phyloP scores from a whole-genome alignment of 2,888 invertebrate genomes.

The Synergus umbraculus region DNA sequence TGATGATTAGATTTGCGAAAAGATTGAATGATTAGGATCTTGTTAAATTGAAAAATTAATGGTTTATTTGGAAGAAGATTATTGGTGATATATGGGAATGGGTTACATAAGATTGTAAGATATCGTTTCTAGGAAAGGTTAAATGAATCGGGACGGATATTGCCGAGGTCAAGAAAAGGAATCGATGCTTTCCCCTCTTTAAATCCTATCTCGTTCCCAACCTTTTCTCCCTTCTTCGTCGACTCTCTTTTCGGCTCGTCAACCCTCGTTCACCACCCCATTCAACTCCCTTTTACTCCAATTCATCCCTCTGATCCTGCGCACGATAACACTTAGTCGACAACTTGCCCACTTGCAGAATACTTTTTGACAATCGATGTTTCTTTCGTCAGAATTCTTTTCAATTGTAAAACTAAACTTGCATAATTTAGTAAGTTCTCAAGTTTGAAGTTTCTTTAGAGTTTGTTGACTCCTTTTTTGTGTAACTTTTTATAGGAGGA shows the following conservation, averaged over 20 bases:
- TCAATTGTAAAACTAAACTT: not conserved
- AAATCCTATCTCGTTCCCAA: conserved; percentile 62
- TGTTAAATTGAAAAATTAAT: not conserved
- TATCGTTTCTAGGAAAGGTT: conserved; percentile 10
- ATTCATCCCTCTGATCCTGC: conserved; percentile 70
- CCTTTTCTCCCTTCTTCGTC: conserved; percentile 47
- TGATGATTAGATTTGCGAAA: not conserved
- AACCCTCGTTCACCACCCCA: conserved; percentile 72
- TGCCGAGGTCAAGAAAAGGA: conserved; percentile 75
- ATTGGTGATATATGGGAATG: not conserved
- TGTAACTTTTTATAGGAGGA: not conserved
- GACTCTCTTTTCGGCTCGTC: conserved; percentile 59
- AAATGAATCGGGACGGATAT: conserved; percentile 47
- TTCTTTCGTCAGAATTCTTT: not conserved
- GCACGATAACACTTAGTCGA: conserved; percentile 75
- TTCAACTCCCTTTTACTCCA: conserved; percentile 70
- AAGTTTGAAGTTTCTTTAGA: not conserved
- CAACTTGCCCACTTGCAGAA: conserved; percentile 73
- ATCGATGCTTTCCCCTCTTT: conserved; percentile 70
- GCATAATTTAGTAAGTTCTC: not conserved
- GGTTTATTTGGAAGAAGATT: not conserved
- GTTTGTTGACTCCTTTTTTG: not conserved
- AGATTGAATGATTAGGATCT: not conserved
- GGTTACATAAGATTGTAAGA: not conserved
- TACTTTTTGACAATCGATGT: conserved; percentile 57